Evolutionary conservation across 1,140 invertebrate genomes (phyloP).

Genomic region (Gryllus bimaculatus): DNA sequence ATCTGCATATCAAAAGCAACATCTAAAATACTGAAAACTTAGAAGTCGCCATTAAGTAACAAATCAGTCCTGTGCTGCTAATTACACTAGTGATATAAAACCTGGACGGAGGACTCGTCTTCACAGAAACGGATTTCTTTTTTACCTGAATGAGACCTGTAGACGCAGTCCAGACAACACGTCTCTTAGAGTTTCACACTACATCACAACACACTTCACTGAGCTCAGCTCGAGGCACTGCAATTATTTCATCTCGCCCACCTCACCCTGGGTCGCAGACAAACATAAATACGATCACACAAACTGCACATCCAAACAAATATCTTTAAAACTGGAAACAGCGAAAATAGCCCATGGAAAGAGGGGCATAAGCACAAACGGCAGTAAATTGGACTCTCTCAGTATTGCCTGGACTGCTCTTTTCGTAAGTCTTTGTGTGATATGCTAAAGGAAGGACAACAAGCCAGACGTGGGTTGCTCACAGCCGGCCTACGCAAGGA

Average conservation of each 20-base stretch:
- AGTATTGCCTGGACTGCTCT: background rate
- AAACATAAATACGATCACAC: background rate
- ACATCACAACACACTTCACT: background rate
- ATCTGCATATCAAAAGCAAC: background rate
- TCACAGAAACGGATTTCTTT: background rate
- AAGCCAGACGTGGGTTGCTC: background rate
- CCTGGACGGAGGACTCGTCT: background rate
- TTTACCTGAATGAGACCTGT: background rate
- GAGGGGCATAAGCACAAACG: background rate
- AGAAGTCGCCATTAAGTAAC: background rate
- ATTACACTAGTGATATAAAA: conserved; percentile 3
- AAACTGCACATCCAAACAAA: background rate
- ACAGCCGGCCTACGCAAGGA: background rate
- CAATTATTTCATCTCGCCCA: background rate
- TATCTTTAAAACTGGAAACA: background rate
- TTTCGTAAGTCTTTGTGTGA: background rate
- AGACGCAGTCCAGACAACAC: background rate
- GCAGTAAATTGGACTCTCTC: background rate
- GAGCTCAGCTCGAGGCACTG: background rate
- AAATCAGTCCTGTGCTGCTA: conserved; percentile 1
- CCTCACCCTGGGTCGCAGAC: background rate
- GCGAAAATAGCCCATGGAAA: background rate
- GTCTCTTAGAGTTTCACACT: background rate
- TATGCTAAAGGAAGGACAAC: background rate
- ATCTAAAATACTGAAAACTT: background rate